Evolutionary conservation across 1,140 invertebrate species (phyloP).

Genomic region (Drosophila orena): DNA sequence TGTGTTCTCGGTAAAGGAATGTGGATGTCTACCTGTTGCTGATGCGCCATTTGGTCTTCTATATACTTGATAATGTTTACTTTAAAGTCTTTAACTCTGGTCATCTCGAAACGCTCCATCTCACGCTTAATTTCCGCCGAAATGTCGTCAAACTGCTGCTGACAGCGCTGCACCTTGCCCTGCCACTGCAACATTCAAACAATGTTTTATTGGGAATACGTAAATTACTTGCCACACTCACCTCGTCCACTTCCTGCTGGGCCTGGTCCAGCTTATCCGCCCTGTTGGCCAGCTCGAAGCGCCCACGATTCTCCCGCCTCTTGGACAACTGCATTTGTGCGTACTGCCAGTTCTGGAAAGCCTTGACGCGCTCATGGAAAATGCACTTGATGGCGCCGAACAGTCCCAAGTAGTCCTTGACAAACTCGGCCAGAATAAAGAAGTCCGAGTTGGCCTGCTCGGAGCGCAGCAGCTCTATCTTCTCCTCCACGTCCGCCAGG

Average conservation of each 20-base stretch:
- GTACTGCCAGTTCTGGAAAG: slow-evolving; percentile 99
- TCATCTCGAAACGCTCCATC: slow-evolving; percentile 95
- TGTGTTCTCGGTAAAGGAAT: background rate
- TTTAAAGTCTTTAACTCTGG: slow-evolving; percentile 96
- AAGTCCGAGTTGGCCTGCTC: slow-evolving; percentile 98
- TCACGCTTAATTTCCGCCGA: slow-evolving; percentile 98
- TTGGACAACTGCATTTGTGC: slow-evolving; percentile 97
- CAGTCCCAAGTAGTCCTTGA: slow-evolving; percentile 98
- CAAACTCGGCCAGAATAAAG: slow-evolving; percentile 95
- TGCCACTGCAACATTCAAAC: slow-evolving; percentile 90
- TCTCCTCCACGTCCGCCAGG: slow-evolving; percentile 94
- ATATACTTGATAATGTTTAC: slow-evolving; percentile 95
- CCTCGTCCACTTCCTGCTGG: slow-evolving; percentile 95
- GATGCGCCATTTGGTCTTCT: slow-evolving; percentile 96
- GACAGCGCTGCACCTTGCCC: slow-evolving; percentile 96
- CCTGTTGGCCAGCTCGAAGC: slow-evolving; percentile 94
- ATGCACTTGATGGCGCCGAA: slow-evolving; percentile 98
- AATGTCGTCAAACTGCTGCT: slow-evolving; percentile 98
- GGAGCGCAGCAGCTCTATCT: slow-evolving; percentile 93
- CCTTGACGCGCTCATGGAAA: slow-evolving; percentile 98
- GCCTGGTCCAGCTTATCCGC: slow-evolving; percentile 96
- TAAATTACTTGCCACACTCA: slow-evolving; percentile 79
- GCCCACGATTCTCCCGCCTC: slow-evolving; percentile 97
- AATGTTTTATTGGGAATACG: background rate
- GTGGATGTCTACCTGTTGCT: slow-evolving; percentile 91